A percentile compares a stretch with the other conserved stretches of the same genome.
Conservation (phyloP, 2,888 invertebrate species). For the Patella pellucida region DNA sequence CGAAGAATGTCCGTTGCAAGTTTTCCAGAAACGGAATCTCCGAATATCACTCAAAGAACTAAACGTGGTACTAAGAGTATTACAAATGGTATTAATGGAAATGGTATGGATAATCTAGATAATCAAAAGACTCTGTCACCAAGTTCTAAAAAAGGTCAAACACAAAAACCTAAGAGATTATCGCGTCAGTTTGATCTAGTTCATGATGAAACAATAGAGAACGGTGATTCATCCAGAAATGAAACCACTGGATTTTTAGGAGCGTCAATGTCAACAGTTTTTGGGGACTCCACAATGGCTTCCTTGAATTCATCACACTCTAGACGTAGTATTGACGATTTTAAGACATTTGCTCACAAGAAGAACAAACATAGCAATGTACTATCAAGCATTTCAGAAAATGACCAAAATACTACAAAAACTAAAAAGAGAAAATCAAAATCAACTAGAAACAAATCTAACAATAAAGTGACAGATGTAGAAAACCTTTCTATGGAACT, state of each 20-base stretch:
- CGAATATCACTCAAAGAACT: not conserved
- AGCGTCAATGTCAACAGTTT: constrained; percentile 51
- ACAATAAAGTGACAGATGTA: not conserved
- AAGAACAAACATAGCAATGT: constrained; percentile 8
- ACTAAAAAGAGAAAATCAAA: not conserved
- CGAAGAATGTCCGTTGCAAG: constrained; percentile 17
- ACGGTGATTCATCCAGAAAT: constrained; percentile 32
- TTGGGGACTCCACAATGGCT: constrained; percentile 41
- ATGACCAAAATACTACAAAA: not conserved
- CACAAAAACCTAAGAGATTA: not conserved
- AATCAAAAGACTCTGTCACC: not conserved
- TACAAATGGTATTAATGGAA: too few relatives aligned
- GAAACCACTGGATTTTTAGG: constrained; percentile 37
- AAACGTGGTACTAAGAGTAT: constrained; percentile 7
- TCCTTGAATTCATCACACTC: constrained; percentile 32
- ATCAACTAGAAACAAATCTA: not conserved
- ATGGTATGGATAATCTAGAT: not conserved
- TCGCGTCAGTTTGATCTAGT: too few relatives aligned
- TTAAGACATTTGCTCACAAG: constrained; percentile 27
- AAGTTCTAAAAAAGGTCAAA: not conserved
- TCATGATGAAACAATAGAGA: constrained; percentile 36
- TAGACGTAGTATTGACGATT: constrained; percentile 51
- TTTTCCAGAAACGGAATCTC: constrained; percentile 5
- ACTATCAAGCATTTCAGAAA: constrained; percentile 13
- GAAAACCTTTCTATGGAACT: constrained; percentile 5